Evolutionary conservation across 2,113 vertebrate species (phyloP), one percentile per base, ranked within the genome.

Genomic region (Silurus asotus): DNA sequence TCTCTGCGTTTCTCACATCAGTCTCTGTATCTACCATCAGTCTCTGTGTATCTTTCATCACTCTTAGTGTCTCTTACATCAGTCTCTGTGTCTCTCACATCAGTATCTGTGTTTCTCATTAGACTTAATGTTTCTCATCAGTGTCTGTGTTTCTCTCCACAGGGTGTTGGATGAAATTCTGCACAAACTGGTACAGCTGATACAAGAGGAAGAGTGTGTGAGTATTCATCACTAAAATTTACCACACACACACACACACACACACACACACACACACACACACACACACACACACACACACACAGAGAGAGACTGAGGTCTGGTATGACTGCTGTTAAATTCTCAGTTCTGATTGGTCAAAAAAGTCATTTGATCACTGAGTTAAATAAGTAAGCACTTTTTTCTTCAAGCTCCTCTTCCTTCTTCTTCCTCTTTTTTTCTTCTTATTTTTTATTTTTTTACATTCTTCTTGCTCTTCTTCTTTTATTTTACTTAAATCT

Each of bases 191-290:
- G 96, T 98, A 77, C 96, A 97, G 88, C 90, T 97, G 90, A 96
- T 98, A 84, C 97, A 98, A 88, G 97, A 97, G 85, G 97, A 98
- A 94, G 97, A 97, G 81, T 97, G 96, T 94, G 97, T 98, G 94
- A 96, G 97, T 96, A 62, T 77, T 51, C 49, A 15, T 67, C 55
- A 17, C 48, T 58, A 11, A 84, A 59, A 72, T 45, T 72, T 55
- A 14, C 48, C 14, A 69, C 84, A 20, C 61, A 61, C 62, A 37
- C 56, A 74, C 74, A 75, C 51, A 75, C 67, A 81, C 83, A 84
- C 82, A 88, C 78, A 87, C 90, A 78, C 20, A 23, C 20, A 78
- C 82, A 23, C 69, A 62, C 75, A 37, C 59, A 72, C 79, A 74
- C 49, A 74, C 59, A 56, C 20, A 78, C 77, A 23, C 59, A 59